Evolutionary conservation across 2,113 vertebrate species (phyloP).

Genomic region (Cichladusa arquata): DNA sequence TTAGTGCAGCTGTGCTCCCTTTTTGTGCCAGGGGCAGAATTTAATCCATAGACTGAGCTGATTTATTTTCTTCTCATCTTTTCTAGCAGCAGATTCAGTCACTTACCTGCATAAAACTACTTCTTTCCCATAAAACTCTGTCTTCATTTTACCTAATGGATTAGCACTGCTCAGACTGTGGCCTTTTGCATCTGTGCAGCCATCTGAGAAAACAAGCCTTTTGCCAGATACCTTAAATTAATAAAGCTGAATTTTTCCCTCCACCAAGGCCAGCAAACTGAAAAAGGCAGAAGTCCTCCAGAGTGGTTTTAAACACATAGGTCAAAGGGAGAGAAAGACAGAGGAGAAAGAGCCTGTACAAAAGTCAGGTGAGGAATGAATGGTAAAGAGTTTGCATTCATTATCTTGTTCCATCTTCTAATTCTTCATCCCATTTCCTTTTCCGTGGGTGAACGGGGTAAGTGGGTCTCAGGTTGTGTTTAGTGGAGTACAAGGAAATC

Average conservation of each 20-base stretch:
- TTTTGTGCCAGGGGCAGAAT: neutral
- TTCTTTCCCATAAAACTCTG: neutral
- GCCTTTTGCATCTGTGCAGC: neutral
- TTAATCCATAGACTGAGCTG: neutral
- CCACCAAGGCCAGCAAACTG: neutral
- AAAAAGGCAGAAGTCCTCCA: neutral
- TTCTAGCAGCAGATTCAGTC: neutral
- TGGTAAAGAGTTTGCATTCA: neutral
- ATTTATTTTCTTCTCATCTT: neutral
- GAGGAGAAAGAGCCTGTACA: neutral
- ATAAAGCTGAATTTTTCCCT: neutral
- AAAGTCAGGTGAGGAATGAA: neutral
- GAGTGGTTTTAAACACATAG: neutral
- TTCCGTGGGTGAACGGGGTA: neutral
- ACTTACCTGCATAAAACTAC: neutral
- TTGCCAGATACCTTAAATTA: neutral
- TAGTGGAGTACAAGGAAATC: neutral
- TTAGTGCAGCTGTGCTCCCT: neutral
- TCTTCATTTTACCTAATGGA: neutral
- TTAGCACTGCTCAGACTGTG: neutral
- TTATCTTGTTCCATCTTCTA: neutral
- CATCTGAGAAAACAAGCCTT: neutral
- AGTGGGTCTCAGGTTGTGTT: neutral
- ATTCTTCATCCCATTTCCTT: neutral
- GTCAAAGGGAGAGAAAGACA: neutral